These are phyloP conservation scores for Coilia nasus DNA, from an alignment of 2,797 vertebrate species.

Conservation along the genomic window DNA sequence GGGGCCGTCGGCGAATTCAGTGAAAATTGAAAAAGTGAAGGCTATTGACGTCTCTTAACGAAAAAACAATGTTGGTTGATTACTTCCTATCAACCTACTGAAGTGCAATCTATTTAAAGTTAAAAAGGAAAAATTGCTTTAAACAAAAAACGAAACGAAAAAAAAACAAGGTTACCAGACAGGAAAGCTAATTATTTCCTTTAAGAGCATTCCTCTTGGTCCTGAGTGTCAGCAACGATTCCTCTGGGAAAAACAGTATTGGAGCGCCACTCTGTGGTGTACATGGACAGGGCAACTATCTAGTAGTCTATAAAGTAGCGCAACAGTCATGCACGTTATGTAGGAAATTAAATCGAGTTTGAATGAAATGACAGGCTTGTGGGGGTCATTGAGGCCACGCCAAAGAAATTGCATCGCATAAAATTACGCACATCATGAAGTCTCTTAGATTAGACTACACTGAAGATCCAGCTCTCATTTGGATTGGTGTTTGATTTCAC, in stretches of 20 bases:
- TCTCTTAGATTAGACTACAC: not conserved
- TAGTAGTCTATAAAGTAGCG: not conserved
- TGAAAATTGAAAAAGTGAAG: too few species aligned
- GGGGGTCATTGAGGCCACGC: not conserved
- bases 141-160: not conserved
- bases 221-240: not conserved
- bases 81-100: too few species aligned
- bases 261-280: constrained; percentile 1
- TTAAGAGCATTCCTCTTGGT: not conserved
- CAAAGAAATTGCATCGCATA: not conserved
- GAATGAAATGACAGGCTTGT: not conserved
- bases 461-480: too few species aligned
- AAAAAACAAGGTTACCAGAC: not conserved
- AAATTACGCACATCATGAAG: not conserved
- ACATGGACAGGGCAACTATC: not conserved
- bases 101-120: too few species aligned
- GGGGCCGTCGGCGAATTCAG: too few species aligned
- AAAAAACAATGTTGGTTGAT: too few species aligned
- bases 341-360: not conserved
- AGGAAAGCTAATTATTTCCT: not conserved
- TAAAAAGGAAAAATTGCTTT: not conserved
- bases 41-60: too few species aligned
- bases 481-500: too few species aligned
- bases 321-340: too few species aligned
- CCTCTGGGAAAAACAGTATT: not conserved